These are phyloP conservation scores for Liopterus haemorrhoidalis DNA, from an alignment of 2,888 invertebrate species.

Conservation along the genomic window DNA sequence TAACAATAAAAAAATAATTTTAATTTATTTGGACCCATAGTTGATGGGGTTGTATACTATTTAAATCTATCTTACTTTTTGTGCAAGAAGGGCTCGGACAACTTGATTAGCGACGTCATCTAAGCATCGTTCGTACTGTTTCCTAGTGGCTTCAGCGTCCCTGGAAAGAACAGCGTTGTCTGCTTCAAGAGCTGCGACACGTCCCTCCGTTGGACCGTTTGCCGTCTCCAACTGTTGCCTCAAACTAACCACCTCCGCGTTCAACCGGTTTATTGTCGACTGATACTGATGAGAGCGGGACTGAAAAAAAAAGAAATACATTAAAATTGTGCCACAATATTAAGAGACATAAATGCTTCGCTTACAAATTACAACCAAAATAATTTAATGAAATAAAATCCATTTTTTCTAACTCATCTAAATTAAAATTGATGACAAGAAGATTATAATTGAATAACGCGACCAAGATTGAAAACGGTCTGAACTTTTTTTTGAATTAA, in stretches of 20 bases:
- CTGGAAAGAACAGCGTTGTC: constrained; percentile 58
- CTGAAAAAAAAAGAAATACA: constrained; percentile 43
- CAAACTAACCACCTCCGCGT: constrained; percentile 63
- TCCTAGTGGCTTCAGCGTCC: constrained; percentile 60
- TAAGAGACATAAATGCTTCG: too few species aligned
- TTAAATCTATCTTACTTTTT: constrained; percentile 57
- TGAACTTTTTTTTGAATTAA: too few species aligned
- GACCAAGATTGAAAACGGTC: too few species aligned
- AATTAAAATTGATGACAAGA: too few species aligned
- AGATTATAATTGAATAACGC: too few species aligned
- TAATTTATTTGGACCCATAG: background rate
- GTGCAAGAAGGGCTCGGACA: constrained; percentile 73
- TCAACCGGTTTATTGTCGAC: constrained; percentile 58
- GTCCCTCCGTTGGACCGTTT: constrained; percentile 48
- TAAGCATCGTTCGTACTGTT: constrained; percentile 72
- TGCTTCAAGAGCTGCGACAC: constrained; percentile 52
- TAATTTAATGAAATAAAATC: too few species aligned
- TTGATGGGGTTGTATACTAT: background rate
- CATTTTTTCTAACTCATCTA: too few species aligned
- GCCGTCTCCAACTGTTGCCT: constrained; percentile 52
- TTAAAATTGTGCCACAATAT: too few species aligned
- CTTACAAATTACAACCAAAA: too few species aligned
- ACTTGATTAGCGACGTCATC: constrained; percentile 81
- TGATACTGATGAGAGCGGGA: constrained; percentile 68
- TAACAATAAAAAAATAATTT: background rate